Evolutionary conservation across 2,888 invertebrate genomes (phyloP), one percentile per base, ranked within the genome.

Genomic region (Lasioglossum morio): DNA sequence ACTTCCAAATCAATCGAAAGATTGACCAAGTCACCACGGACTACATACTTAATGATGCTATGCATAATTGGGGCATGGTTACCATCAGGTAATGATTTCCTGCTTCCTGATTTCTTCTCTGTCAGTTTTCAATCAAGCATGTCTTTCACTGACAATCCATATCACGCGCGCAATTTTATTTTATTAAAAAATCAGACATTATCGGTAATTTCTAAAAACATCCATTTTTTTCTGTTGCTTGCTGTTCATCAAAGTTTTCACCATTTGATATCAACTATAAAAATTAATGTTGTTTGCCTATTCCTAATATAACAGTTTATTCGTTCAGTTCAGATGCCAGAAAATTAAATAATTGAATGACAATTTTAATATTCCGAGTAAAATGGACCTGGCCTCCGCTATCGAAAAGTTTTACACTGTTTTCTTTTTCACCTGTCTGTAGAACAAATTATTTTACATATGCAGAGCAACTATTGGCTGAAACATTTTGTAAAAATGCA

Each of bases 1-100:
- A 81, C 1, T 4, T 5, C 12, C 0, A 12, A 0, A 2, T 70
- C 4, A 40, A 97, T 37, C 96, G 96, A 0, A 98, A 98, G 94
- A 95, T 98, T 93, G 98, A 98, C 91, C 97, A 98, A 88, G 97
- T 97, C 2, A 98, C 98, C 0, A 34, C 4, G 34, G 4, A 3
- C 1, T 4, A 3, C 34, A 0, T 3, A 34, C 34, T 34, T 34
- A 34, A 3, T 34, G 34, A 34, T 34, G 98, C 98, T 60, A 99
- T 99, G 98, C 98, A 99, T 94, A 99, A 99, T 94, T 99, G 99
- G 98, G 99, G 99, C 8, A 95, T 99, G 69, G 97, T 98, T 48
- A 98, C 98, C 4, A 98, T 97, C 95, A 96, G 96, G 97, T 97
- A 92, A 91, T 69, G 2, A 4, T 5, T 23, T 27, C 12, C 0